Percentiles rank a stretch among this genome's conserved stretches.
phyloP scores from a whole-genome alignment of 2,797 vertebrate species.

The Pangasius macronema region DNA sequence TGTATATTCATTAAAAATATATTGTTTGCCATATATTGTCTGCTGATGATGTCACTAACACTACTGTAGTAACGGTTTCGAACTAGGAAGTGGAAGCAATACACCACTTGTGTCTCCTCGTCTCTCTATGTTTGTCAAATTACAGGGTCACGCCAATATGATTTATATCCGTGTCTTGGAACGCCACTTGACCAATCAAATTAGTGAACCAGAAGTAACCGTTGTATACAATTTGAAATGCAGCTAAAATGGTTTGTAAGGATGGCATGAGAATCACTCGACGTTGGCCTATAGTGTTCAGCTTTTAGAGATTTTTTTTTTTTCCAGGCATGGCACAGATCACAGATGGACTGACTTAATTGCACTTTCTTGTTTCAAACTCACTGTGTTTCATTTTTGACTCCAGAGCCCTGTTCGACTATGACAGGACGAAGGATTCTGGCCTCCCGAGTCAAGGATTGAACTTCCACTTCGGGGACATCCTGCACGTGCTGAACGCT shows the following conservation, averaged over 20 bases:
- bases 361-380: constrained; percentile 1
- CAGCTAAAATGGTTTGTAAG: not conserved
- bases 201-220: not conserved
- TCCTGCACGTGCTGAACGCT: constrained; percentile 93
- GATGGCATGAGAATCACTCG: not conserved
- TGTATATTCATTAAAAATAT: not conserved
- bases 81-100: not conserved
- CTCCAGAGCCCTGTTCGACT: constrained; percentile 92
- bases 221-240: not conserved
- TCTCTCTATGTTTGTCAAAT: too few species aligned
- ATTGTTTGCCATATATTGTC: not conserved
- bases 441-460: constrained; percentile 87
- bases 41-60: not conserved
- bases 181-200: not conserved
- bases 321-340: not conserved
- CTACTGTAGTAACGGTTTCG: not conserved
- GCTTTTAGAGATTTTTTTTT: not conserved
- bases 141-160: too few species aligned
- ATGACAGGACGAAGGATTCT: constrained; percentile 89
- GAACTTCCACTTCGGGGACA: constrained; percentile 91
- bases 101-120: too few species aligned
- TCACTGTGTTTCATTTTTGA: not conserved
- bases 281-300: not conserved
- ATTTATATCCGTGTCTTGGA: too few species aligned
- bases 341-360: not conserved